Evolutionary conservation across 2,797 vertebrate genomes (phyloP), one percentile per base, ranked within the genome.

Genomic region (Glossophaga mutica): DNA sequence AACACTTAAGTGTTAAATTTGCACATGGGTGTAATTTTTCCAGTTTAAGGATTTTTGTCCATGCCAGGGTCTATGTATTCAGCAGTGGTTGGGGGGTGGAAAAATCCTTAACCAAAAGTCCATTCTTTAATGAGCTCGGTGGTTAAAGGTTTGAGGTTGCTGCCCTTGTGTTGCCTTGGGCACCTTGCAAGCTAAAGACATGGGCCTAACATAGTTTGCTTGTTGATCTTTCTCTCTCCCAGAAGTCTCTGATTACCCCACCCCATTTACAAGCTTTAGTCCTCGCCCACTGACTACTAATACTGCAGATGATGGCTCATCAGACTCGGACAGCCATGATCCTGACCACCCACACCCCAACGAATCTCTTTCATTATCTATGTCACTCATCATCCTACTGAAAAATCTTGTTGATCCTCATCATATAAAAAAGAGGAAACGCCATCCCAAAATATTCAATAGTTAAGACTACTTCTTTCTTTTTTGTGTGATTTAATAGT

Each of bases 1-100:
- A 98, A 97, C 44, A 59, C 67, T 93, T 94, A 93, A 59, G 59
- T 82, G 96, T 96, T 97, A 95, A 96, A 97, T 94, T 95, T 96
- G 92, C 55, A 94, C 79, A 82, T 78, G 77, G 32, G 88, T 21
- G 85, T 96, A 94, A 65, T 89, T 59, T 94, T 95, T 74, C 48
- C 81, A 88, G 81, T 89, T 95, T 67, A 82, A 94, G 89, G 71
- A 94, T 74, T 87, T 74, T 67, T 82, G 73, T n/a, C 46, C 44
- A 82, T 84, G 39, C 52, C 76, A 90, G 37, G 9, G 65, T 65
- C 74, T 52, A 50, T 29, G 6, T 74, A 91, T 48, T 65, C 62
- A 89, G 77, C 76, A 90, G 22, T 26, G 67, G 32, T 39, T 89
- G 57, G 19, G 19, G 39, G 9, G 57, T n/a, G n/a, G 21, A 79